Base-by-base conservation (phyloP, 2,113 vertebrate species). In the Dicaeum eximium region DNA sequence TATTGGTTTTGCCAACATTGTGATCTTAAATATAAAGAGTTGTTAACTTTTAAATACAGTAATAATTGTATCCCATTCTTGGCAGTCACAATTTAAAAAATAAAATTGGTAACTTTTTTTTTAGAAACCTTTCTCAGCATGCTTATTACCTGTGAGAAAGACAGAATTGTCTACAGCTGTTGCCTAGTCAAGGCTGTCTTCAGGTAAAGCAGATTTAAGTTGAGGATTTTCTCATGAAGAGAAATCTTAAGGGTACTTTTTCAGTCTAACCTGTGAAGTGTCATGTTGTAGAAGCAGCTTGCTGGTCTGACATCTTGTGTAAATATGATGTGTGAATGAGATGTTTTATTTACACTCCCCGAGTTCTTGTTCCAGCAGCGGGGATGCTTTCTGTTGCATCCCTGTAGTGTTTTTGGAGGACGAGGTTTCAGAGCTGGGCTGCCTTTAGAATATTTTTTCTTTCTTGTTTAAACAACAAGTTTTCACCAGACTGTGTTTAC, bases 21-120 rank as follows among this genome's bases (percentile, higher is more conserved):
- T 93, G 80, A 93, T 98, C 96, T 97, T 97, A 92, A 93, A 93
- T 96, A 88, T 97, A 90, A 96, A 96, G 95, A 96, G 56, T 93
- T 71, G 50, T 65, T 94, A 89, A 80, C 60, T 89, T 96, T 92
- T 88, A 90, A 92, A 88, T 44, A 69, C 31, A 45, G 30, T 74
- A 86, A 77, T 83, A 80, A 80, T 87, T 86, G 19, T 91, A 60
- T 90, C 51, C n/a, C 24, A 6, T 71, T 85, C 24, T 54, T 61
- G 47, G 74, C 69, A 90, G 74, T 80, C 22, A 28, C 15, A 40
- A 35, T 24, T 65, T 62, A 54, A 67, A 62, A 83, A 95, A 74
- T 47, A 70, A 93, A 62, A 42, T 37, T 15, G 73, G 30, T 95
- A 88, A 71, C 38, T 77, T 70, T 78, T 93, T 47, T 38, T 24